Evolutionary conservation across 2,797 vertebrate genomes (phyloP).

Genomic region (Balearica regulorum): DNA sequence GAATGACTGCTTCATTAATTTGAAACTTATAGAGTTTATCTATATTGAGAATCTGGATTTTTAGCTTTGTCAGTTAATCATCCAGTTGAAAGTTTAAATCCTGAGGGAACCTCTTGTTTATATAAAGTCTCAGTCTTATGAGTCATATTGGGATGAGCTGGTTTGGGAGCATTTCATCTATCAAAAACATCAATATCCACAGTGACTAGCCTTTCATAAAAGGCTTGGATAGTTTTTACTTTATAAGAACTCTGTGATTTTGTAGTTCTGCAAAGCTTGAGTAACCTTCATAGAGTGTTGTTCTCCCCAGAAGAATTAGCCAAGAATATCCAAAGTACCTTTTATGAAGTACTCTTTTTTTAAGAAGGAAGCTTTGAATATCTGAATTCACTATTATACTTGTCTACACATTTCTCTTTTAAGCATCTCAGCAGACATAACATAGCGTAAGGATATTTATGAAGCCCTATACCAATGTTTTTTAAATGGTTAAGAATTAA

Average conservation of each 20-base stretch:
- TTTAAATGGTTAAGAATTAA: not conserved
- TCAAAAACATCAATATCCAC: slow-evolving; percentile 38
- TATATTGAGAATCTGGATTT: slow-evolving; percentile 3
- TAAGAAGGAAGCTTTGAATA: not conserved
- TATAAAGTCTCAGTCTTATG: slow-evolving; percentile 18
- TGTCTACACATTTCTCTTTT: not conserved
- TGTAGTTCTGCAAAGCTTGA: not conserved
- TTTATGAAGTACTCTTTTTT: not conserved
- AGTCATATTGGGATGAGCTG: slow-evolving; percentile 22
- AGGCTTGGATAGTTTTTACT: not conserved
- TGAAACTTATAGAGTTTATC: not conserved
- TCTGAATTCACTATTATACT: not conserved
- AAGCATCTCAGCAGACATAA: not conserved
- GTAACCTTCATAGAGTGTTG: not conserved
- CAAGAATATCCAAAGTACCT: not conserved
- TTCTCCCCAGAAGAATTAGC: not conserved
- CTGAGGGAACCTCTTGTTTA: slow-evolving; percentile 19
- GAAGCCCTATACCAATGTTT: not conserved
- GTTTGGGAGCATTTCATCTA: slow-evolving; percentile 38
- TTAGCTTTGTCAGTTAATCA: slow-evolving; percentile 38
- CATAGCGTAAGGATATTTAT: not conserved
- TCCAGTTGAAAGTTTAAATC: slow-evolving; percentile 22
- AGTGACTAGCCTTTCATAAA: slow-evolving; percentile 5
- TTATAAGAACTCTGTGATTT: not conserved
- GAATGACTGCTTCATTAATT: slow-evolving; percentile 35